Evolutionary conservation across 2,797 vertebrate genomes (phyloP), one percentile per base, ranked within the genome.

Genomic region (Microhierax caerulescens): DNA sequence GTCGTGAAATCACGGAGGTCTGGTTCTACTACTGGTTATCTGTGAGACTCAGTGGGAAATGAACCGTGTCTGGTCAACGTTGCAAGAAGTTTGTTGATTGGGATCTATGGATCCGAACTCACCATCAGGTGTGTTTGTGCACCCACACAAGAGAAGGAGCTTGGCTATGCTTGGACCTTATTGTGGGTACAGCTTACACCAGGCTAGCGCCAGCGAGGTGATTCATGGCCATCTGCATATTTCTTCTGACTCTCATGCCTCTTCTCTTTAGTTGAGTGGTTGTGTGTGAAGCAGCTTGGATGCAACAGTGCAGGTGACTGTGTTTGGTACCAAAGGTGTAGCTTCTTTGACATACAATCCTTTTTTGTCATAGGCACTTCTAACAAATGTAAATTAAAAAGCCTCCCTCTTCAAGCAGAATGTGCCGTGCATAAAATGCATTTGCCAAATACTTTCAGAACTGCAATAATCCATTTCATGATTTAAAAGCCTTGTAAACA

Each of bases 401-500:
- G 68, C 77, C 72, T 94, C 59, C 87, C 95, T 91, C 89, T 89
- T 96, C 84, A 89, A 92, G 88, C 68, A 88, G 95, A 96, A 96
- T 94, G 87, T 90, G 89, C 89, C 93, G 75, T 88, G 95, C 88
- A 92, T 97, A 90, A 94, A 97, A 94, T 75, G 73, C 76, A 77
- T 96, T 97, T 97, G 63, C 91, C 95, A 92, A 93, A 95, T 91
- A 94, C 64, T 96, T 96, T 93, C 54, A 77, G 60, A 61, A 39
- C 78, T 72, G 54, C 84, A 95, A 93, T 94, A 97, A 97, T 93
- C 93, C 79, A 87, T 95, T 95, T 93, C 60, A 25, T 97, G 94
- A 98, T 97, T 97, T 96, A 96, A 97, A 97, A 96, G 88, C 94
- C 95, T 98, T 96, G 94, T 97, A 97, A 97, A 97, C 97, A 93